Evolutionary conservation across 1,140 invertebrate species (phyloP), one percentile per base, ranked within the genome.

Genomic region (Tetramorium parvispinum): DNA sequence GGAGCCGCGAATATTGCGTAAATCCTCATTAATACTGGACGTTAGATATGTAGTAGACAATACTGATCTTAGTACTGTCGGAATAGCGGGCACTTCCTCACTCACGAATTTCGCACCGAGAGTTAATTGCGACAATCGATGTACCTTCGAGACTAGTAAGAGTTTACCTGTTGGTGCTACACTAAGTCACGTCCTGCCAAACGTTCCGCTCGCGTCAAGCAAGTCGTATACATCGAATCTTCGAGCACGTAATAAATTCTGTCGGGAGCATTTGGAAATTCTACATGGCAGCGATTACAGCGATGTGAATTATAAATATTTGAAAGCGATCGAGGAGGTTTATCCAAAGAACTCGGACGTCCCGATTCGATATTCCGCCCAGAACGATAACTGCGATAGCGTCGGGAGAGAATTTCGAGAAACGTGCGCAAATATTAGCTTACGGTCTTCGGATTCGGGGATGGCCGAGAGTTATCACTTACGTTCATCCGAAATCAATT

Each of bases 391-490:
- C 5, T 70, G 18, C 53, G 65, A 24, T 77, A 76, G 27, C 27
- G 3, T 71, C 5, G 27, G 46, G 10, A 10, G 27, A 18, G 79
- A 71, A 51, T 83, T 40, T 75, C 51, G 43, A 73, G 71, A 70
- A 61, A 66, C 46, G 3, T 73, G 63, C 49, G 24, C 53, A 32
- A 81, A 88, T 8, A 78, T 89, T 68, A 96, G 96, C 85, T 79
- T 94, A 32, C 93, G 94, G 40, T 98, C 98, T 5, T 98, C 97
- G 7, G 98, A 98, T 93, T 97, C 97, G 0, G 98, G 98, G 24
- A 97, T 98, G 94, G 98, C 97, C 3, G 97, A 98, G 37, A 98
- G 97, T 92, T 97, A 96, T 91, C 92, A 93, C 16, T 89, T 94
- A 6, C 94, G 93, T 78, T 95, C 93, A 18, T 91, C 92, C 0